phyloP scores from a whole-genome alignment of 2,888 invertebrate species.

The Ferrisia virgata region DNA sequence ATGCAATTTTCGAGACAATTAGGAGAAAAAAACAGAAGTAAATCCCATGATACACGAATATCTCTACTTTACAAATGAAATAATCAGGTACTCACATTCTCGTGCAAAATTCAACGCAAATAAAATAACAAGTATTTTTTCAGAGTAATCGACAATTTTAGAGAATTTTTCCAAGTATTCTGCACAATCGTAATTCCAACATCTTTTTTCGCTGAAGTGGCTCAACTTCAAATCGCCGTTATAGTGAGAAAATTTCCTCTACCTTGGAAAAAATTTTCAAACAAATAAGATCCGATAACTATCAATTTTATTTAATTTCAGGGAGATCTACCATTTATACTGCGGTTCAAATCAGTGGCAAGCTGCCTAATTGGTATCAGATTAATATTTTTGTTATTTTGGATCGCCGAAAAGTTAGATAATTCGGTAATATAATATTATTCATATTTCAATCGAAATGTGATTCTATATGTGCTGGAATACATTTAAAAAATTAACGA shows the following conservation, averaged over 20 bases:
- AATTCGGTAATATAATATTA: neutral
- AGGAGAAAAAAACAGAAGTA: neutral
- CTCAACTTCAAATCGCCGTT: neutral
- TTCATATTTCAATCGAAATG: neutral
- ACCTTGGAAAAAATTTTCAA: neutral
- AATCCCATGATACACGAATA: neutral
- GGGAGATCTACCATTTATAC: neutral
- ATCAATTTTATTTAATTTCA: neutral
- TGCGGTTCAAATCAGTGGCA: neutral
- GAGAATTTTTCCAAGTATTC: neutral
- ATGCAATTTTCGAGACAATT: neutral
- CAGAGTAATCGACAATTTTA: neutral
- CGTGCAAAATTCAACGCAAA: too few relatives aligned
- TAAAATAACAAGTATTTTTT: neutral
- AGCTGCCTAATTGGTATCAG: neutral
- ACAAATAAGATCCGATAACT: neutral
- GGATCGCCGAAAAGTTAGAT: neutral
- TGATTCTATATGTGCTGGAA: neutral
- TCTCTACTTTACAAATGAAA: neutral
- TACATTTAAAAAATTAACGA: neutral
- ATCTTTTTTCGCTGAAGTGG: neutral
- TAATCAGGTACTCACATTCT: too few relatives aligned
- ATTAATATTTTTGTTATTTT: neutral
- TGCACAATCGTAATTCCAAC: neutral
- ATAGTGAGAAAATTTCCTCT: neutral